phyloP scores from a whole-genome alignment of 2,113 vertebrate genomes.

The Epinephelus fuscoguttatus region DNA sequence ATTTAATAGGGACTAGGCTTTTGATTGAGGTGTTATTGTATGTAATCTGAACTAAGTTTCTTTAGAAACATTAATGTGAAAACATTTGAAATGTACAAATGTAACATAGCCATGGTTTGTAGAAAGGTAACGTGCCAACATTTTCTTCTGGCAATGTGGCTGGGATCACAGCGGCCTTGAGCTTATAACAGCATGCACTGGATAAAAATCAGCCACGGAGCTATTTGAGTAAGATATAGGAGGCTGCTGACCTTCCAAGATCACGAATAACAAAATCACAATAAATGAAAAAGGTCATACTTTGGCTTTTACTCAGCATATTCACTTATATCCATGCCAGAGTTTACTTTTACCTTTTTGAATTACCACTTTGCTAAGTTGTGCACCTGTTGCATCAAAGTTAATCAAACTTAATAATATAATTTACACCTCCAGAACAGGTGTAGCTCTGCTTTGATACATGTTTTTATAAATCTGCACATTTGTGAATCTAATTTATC shows the following conservation, averaged over 20 bases:
- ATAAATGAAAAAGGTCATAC: background rate
- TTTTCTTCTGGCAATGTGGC: no score
- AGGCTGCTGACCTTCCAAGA: background rate
- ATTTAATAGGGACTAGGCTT: no score
- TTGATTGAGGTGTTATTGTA: no score
- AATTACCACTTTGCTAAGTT: no score
- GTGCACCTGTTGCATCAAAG: no score
- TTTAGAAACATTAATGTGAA: no score
- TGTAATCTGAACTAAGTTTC: no score
- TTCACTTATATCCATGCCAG: background rate
- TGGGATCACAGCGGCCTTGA: background rate
- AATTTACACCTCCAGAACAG: background rate
- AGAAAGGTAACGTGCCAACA: no score
- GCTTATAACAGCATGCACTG: background rate
- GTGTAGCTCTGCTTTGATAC: background rate
- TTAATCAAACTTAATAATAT: background rate
- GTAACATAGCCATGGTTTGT: no score
- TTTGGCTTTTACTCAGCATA: background rate
- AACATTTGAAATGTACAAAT: no score
- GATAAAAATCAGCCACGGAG: background rate
- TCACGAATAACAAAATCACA: background rate
- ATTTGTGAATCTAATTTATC: background rate
- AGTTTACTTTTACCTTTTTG: background rate
- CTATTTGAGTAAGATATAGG: background rate
- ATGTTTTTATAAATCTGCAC: conserved; percentile 1